These are phyloP conservation scores for Chaetogeoica ovagalla DNA, from an alignment of 2,888 invertebrate species.

Conservation along the genomic window DNA sequence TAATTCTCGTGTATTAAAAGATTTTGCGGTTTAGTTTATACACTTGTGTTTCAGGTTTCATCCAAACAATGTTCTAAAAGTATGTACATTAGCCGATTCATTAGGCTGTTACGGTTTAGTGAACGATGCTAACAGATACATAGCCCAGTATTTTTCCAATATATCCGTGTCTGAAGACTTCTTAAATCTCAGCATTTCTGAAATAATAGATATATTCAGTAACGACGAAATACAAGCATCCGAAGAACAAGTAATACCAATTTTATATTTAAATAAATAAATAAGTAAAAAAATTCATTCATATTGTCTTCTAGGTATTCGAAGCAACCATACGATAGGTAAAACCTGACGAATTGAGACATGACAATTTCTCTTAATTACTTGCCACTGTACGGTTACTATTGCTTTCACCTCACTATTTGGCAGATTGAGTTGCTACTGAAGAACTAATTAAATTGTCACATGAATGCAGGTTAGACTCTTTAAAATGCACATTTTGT, in stretches of 20 bases:
- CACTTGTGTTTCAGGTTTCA: conserved; percentile 66
- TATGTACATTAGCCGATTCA: conserved; percentile 78
- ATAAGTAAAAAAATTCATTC: background rate
- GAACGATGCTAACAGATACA: conserved; percentile 75
- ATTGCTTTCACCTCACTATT: conserved; percentile 76
- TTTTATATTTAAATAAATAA: background rate
- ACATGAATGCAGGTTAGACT: conserved; percentile 71
- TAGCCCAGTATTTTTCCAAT: conserved; percentile 77
- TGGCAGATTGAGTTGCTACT: conserved; percentile 78
- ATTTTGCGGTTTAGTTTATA: background rate
- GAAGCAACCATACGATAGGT: conserved; percentile 82
- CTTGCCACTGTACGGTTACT: conserved; percentile 78
- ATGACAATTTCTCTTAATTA: conserved; percentile 69
- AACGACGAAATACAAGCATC: conserved; percentile 77
- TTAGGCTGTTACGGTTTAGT: conserved; percentile 72
- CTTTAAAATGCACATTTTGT: background rate
- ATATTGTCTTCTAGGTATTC: conserved; percentile 66
- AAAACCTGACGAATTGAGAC: conserved; percentile 68
- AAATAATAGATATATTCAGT: conserved; percentile 71
- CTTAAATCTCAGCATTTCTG: conserved; percentile 66
- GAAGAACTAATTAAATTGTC: conserved; percentile 77
- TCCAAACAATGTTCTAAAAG: conserved; percentile 78
- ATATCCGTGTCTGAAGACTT: conserved; percentile 79
- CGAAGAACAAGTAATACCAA: conserved; percentile 68
- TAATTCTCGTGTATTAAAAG: no score